Evolutionary conservation across 2,797 vertebrate genomes (phyloP).

Genomic region (Falco columbarius): DNA sequence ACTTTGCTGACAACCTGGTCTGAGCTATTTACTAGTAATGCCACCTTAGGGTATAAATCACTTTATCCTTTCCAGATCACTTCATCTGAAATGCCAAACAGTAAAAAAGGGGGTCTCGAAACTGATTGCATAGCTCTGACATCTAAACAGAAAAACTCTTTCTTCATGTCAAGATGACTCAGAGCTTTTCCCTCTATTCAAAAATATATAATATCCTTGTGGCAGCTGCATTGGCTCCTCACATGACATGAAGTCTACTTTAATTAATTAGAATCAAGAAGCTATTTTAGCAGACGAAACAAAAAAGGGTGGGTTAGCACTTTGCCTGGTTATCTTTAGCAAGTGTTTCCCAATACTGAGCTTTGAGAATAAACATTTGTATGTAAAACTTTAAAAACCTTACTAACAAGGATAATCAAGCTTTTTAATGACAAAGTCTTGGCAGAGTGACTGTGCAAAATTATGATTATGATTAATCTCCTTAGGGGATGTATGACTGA

Average conservation of each 20-base stretch:
- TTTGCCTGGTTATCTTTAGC: neutral
- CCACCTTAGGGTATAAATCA: neutral
- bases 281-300: neutral
- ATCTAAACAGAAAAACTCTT: neutral
- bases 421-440: slow-evolving; percentile 32
- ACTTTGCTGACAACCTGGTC: neutral
- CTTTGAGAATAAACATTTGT: neutral
- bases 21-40: neutral
- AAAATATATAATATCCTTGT: neutral
- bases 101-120: neutral
- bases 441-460: slow-evolving; percentile 39
- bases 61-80: neutral
- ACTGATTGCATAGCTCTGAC: neutral
- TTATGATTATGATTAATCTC: slow-evolving; percentile 39
- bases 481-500: slow-evolving; percentile 27
- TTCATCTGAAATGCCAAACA: neutral
- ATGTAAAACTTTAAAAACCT: neutral
- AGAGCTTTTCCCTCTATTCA: neutral
- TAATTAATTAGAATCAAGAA: neutral
- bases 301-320: neutral
- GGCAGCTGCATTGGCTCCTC: neutral
- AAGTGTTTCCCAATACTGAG: neutral
- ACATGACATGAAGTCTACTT: neutral
- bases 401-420: slow-evolving; percentile 14
- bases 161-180: neutral